These are phyloP conservation scores for Lathronympha strigana DNA, from an alignment of 2,888 invertebrate genomes.

Conservation along the genomic window DNA sequence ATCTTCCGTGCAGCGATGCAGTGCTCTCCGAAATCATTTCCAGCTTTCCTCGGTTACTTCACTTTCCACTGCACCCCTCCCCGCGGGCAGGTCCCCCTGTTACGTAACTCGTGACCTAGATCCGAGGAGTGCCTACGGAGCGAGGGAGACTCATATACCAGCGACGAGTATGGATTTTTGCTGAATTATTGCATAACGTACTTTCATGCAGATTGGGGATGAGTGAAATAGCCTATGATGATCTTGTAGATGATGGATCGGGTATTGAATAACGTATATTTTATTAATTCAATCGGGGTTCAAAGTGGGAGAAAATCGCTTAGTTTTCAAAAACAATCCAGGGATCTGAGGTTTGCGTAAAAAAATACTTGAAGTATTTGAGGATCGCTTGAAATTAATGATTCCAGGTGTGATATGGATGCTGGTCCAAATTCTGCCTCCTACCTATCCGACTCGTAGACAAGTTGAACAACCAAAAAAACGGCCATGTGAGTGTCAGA, in stretches of 20 bases:
- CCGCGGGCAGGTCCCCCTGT: conserved; percentile 30
- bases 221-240: background rate
- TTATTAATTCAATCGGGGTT: background rate
- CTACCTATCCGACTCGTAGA: too few relatives aligned
- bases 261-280: background rate
- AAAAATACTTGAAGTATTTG: too few relatives aligned
- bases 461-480: too few relatives aligned
- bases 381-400: too few relatives aligned
- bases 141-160: conserved; percentile 34
- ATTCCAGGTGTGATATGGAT: too few relatives aligned
- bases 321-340: too few relatives aligned
- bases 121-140: conserved; percentile 36
- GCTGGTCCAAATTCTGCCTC: too few relatives aligned
- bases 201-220: conserved; percentile 17
- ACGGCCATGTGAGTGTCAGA: too few relatives aligned
- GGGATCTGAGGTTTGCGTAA: too few relatives aligned
- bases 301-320: too few relatives aligned
- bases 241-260: background rate
- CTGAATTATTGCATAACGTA: conserved; percentile 39
- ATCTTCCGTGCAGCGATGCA: too few relatives aligned
- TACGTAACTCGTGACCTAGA: conserved; percentile 47
- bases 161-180: conserved; percentile 39
- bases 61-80: conserved; percentile 13
- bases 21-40: too few relatives aligned
- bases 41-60: background rate